Base-by-base conservation (phyloP, 2,888 invertebrate species). In the Alcis repandata region DNA sequence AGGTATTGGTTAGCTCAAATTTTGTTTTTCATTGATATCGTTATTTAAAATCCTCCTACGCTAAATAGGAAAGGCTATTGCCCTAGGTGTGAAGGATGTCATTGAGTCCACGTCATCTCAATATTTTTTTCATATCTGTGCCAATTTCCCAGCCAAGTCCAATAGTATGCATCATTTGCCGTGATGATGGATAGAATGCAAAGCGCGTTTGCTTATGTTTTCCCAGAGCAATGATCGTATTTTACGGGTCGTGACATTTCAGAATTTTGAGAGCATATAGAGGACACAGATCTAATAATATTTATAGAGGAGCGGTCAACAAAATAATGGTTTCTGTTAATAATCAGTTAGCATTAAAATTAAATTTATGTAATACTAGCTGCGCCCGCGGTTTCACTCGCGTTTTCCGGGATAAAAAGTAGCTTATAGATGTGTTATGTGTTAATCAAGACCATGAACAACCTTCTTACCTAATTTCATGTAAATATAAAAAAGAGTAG, bases 121-220 rank as follows among this genome's bases (percentile, higher is more conserved):
- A n/a, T 36, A 68, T 49, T 60, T 52, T 51, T 27, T 41, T 20
- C 40, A 51, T 68, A 61, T 63, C 64, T 59, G 78, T 82, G 85
- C 84, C 86, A 85, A 85, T 72, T 82, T 38, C 70, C 60, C 72
- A 73, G 65, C 70, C 57, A 74, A 69, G 58, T 71, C 60, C 66
- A 59, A 63, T 11, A 65, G 13, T 22, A n/a, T 20, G 69, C 71
- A 70, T 75, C 74, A 71, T 74, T 67, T 69, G 59, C 57, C 62
- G 60, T 64, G 82, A 77, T 80, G 84, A 86, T 75, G 69, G 78
- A 83, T 82, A 78, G 69, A 78, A 62, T 75, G 72, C 56, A 70
- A 69, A 66, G 27, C 19, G 27, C 19, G 48, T 40, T 51, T 41
- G 54, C 45, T 51, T 54, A 62, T 48, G 46, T 49, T 63, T 64